Evolutionary conservation across 1,140 invertebrate species (phyloP).

Genomic region (Calosoma granatense): DNA sequence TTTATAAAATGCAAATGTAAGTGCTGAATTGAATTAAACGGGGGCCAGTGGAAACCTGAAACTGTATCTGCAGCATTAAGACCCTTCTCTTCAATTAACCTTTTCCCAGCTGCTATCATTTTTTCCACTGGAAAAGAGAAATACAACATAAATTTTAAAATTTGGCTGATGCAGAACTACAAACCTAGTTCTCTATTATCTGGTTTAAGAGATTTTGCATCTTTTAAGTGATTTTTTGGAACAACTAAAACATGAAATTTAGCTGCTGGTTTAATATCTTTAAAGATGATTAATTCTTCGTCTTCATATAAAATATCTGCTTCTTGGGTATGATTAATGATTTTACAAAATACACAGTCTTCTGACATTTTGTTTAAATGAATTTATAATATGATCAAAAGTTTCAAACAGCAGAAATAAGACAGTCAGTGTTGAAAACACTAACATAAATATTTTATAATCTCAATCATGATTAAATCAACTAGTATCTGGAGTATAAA

Average conservation of each 20-base stretch:
- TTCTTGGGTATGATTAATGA: conserved; percentile 45
- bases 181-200: conserved; percentile 57
- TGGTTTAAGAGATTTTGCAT: conserved; percentile 55
- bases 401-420: too few relatives aligned
- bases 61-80: conserved; percentile 45
- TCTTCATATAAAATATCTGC: conserved; percentile 56
- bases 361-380: not conserved
- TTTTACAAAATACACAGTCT: conserved; percentile 64
- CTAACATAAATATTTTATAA: too few relatives aligned
- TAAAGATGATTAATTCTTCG: conserved; percentile 66
- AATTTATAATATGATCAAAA: too few relatives aligned
- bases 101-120: conserved; percentile 45
- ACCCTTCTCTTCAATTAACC: conserved; percentile 41
- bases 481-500: too few relatives aligned
- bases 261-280: conserved; percentile 74
- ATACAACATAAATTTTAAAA: conserved; percentile 12
- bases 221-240: conserved; percentile 64
- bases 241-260: conserved; percentile 72
- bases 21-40: conserved; percentile 74
- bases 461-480: too few relatives aligned
- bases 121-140: conserved; percentile 45
- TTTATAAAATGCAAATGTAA: conserved; percentile 82
- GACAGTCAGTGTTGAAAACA: not conserved
- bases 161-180: conserved; percentile 20
- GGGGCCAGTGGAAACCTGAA: conserved; percentile 86